phyloP scores from a whole-genome alignment of 1,140 invertebrate genomes.

The Brachystomella parvula region DNA sequence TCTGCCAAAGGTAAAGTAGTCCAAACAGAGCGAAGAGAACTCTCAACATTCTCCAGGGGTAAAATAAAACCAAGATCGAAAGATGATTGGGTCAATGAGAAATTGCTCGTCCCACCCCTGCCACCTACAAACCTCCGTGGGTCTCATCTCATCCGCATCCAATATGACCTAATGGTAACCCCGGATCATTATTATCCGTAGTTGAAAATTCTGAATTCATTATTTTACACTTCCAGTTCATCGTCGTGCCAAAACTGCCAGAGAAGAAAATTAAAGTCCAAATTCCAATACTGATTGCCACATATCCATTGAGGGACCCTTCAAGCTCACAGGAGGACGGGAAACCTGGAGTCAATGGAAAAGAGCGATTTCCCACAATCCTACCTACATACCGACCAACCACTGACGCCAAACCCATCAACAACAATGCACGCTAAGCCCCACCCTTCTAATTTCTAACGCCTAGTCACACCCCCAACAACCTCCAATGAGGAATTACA shows the following conservation, averaged over 20 bases:
- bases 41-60: conserved; percentile 69
- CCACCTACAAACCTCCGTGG: conserved; percentile 92
- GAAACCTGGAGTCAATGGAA: conserved; percentile 42
- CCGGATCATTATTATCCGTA: not conserved
- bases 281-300: conserved; percentile 83
- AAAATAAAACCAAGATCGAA: conserved; percentile 71
- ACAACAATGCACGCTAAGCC: not conserved
- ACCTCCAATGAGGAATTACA: too few species aligned
- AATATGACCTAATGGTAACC: conserved; percentile 92
- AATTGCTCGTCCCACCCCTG: conserved; percentile 84
- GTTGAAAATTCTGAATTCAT: conserved; percentile 4
- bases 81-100: conserved; percentile 81
- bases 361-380: conserved; percentile 30
- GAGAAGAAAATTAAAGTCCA: conserved; percentile 88
- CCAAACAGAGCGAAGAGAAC: conserved; percentile 75
- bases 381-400: conserved; percentile 28
- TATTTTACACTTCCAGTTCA: conserved; percentile 58
- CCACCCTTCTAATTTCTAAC: too few species aligned
- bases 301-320: conserved; percentile 69
- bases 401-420: not conserved
- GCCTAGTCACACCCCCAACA: too few species aligned
- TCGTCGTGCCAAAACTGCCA: conserved; percentile 79
- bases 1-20: conserved; percentile 75
- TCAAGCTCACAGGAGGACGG: conserved; percentile 46
- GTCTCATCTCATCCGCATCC: conserved; percentile 86